These are phyloP conservation scores for Conchocele bisecta DNA, from an alignment of 2,888 invertebrate species.

Conservation along the genomic window DNA sequence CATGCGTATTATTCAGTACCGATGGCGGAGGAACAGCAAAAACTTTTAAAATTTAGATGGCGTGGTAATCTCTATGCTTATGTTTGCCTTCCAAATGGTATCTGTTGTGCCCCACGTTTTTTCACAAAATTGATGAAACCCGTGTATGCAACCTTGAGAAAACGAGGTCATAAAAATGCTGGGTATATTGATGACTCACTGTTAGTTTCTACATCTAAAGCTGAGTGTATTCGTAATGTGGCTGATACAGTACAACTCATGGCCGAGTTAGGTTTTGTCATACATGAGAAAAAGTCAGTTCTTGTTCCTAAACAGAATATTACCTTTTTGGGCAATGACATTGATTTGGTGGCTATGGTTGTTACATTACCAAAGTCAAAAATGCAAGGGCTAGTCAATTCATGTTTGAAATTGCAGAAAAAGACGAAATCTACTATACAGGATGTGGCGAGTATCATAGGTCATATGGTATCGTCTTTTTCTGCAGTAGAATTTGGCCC, in stretches of 20 bases:
- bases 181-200: slow-evolving; percentile 53
- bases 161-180: slow-evolving; percentile 21
- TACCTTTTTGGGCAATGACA: slow-evolving; percentile 3
- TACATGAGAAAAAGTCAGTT: slow-evolving; percentile 31
- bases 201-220: slow-evolving; percentile 7
- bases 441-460: slow-evolving; percentile 25
- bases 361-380: neutral
- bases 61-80: slow-evolving; percentile 41
- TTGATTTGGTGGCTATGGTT: neutral
- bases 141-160: slow-evolving; percentile 42
- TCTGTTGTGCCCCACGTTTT: slow-evolving; percentile 38
- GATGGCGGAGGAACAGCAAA: slow-evolving; percentile 22
- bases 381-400: neutral
- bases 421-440: neutral
- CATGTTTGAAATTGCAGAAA: neutral
- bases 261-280: slow-evolving; percentile 25
- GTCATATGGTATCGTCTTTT: slow-evolving; percentile 13
- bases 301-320: slow-evolving; percentile 21
- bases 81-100: slow-evolving; percentile 44
- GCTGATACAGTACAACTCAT: slow-evolving; percentile 3
- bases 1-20: slow-evolving; percentile 45
- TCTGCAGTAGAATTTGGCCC: slow-evolving; percentile 26
- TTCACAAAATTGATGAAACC: too few relatives aligned
- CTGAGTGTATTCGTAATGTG: slow-evolving; percentile 30
- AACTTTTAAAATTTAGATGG: slow-evolving; percentile 40